Conservation (phyloP, 2,888 invertebrate genomes). For the Tetropium fuscum region DNA sequence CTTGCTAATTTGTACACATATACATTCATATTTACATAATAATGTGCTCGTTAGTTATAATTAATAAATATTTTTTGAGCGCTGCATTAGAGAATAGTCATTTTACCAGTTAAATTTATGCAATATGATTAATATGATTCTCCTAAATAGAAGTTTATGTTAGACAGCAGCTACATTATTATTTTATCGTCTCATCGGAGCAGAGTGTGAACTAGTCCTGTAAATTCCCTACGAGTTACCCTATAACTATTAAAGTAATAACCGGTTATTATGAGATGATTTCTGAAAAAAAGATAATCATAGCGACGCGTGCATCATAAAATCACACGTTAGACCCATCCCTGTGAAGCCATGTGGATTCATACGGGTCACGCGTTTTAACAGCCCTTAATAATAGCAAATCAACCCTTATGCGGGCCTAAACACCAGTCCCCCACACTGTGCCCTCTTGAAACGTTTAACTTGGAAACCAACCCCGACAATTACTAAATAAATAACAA, state of each 20-base stretch:
- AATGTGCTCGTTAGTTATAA: too few relatives aligned
- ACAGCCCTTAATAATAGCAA: constrained; percentile 41
- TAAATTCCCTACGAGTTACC: constrained; percentile 4
- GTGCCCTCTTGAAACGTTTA: constrained; percentile 24
- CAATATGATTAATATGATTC: too few relatives aligned
- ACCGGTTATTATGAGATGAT: constrained; percentile 9
- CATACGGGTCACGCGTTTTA: constrained; percentile 49
- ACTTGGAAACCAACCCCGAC: constrained; percentile 31
- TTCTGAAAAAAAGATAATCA: constrained; percentile 6
- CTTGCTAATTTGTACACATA: not conserved
- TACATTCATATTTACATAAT: not conserved
- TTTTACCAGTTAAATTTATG: too few relatives aligned
- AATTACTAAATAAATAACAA: constrained; percentile 32
- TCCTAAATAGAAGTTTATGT: too few relatives aligned
- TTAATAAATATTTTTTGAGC: too few relatives aligned
- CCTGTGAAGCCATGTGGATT: constrained; percentile 42
- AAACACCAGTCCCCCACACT: constrained; percentile 29
- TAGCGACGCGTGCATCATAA: constrained; percentile 23
- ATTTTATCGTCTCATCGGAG: too few relatives aligned
- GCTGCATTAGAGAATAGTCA: too few relatives aligned
- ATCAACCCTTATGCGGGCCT: constrained; percentile 45
- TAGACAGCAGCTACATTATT: too few relatives aligned
- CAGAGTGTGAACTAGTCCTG: not conserved
- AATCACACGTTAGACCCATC: constrained; percentile 28
- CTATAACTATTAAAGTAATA: constrained; percentile 7